Evolutionary conservation across 1,140 invertebrate species (phyloP), one percentile per base, ranked within the genome.

Genomic region (Zaprionus capensis): DNA sequence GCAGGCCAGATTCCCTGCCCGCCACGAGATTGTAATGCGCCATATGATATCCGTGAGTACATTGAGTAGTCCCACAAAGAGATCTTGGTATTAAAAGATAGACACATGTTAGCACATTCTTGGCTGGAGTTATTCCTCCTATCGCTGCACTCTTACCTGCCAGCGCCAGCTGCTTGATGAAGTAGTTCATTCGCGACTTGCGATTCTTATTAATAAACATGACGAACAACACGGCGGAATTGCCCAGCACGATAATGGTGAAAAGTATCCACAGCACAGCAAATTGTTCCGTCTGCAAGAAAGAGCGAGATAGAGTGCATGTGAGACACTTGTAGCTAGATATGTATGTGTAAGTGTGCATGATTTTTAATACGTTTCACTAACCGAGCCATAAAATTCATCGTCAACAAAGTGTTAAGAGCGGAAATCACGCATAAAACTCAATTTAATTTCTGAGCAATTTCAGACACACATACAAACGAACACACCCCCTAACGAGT

Each of bases 141-240:
- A 5, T 34, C 1, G 12, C 9, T 4, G 11, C 4, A 7, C 20
- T 76, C 94, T 94, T 88, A 97, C 98, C 98, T 93, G 98, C 97
- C 70, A 98, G 95, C 5, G 98, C 98, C 17, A 99, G 94, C 91
- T 99, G 98, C 94, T 97, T 97, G 78, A 99, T 99, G 93, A 99
- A 99, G 94, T 98, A 99, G 91, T 98, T 98, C 97, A 99, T 99
- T 22, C 98, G 94, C 14, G 98, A 98, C 92, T 98, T 98, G 81
- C 97, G 94, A 53, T 95, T 95, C 92, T 98, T 98, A 72, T 96
- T 97, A 56, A 98, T 94, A 28, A 96, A 93, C 41, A 99, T 94
- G 9, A 97, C 97, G 0, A 96, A 95, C 24, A 99, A 94, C 1
- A 99, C 98, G 0, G 97, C 96, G 12, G 95, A 95, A 93, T 99